Evolutionary conservation across 2,888 invertebrate genomes (phyloP).

Genomic region (Spodoptera exigua): DNA sequence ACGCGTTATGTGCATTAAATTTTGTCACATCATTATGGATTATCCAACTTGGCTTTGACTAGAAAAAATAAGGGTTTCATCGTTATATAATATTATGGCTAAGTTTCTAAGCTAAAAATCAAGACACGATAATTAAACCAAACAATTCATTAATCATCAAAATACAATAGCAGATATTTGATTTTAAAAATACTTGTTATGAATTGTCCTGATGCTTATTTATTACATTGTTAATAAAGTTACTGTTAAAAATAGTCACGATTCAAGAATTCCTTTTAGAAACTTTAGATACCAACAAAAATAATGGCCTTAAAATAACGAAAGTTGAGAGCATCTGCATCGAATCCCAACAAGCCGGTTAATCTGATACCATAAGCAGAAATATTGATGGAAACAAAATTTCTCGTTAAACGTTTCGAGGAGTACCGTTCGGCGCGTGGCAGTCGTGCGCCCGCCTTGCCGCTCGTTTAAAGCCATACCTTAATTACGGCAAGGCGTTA

Average conservation of each 20-base stretch:
- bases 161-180: too few relatives aligned
- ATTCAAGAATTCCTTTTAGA: too few relatives aligned
- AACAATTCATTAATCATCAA: too few relatives aligned
- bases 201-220: too few relatives aligned
- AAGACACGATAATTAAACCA: too few relatives aligned
- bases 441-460: constrained; percentile 69
- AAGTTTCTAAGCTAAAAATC: too few relatives aligned
- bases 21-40: constrained; percentile 15
- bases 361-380: constrained; percentile 80
- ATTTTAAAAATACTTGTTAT: too few relatives aligned
- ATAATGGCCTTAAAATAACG: constrained; percentile 7
- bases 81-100: too few relatives aligned
- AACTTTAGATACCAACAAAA: too few relatives aligned
- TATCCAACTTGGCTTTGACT: not conserved
- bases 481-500: constrained; percentile 88
- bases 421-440: constrained; percentile 81
- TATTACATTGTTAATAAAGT: too few relatives aligned
- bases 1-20: constrained; percentile 22
- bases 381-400: constrained; percentile 77
- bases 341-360: constrained; percentile 49
- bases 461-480: constrained; percentile 78
- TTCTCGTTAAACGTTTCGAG: constrained; percentile 74
- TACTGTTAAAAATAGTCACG: too few relatives aligned
- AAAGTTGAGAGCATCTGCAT: constrained; percentile 32
- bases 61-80: not conserved